Evolutionary conservation across 2,797 vertebrate genomes (phyloP).

Genomic region (Halcyon leucocephala): DNA sequence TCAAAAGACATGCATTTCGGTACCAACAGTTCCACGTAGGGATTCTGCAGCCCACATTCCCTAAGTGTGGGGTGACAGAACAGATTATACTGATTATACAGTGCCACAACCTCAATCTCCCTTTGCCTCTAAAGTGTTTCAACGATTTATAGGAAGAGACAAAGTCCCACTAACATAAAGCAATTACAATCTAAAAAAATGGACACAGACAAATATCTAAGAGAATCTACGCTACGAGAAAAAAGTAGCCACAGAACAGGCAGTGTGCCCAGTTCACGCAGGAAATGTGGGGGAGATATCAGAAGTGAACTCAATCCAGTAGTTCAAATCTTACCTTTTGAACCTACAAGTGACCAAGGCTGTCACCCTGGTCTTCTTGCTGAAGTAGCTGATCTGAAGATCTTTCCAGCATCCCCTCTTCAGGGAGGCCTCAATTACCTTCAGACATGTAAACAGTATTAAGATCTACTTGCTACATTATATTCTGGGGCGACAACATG

Average conservation of each 20-base stretch:
- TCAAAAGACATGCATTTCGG: background rate
- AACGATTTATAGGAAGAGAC: background rate
- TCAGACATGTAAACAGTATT: background rate
- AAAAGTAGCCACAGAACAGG: background rate
- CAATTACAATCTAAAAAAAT: background rate
- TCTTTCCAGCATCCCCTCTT: background rate
- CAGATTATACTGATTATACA: background rate
- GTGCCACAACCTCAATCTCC: background rate
- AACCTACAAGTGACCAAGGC: background rate
- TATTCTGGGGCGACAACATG: background rate
- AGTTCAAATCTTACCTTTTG: background rate
- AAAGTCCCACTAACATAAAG: background rate
- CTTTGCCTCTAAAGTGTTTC: background rate
- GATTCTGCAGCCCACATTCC: background rate
- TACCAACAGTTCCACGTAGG: background rate
- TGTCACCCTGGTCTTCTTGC: background rate
- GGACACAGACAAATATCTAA: background rate
- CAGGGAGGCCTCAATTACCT: background rate
- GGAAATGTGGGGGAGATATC: background rate
- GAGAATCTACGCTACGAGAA: background rate
- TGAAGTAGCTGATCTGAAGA: background rate
- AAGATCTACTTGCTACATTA: background rate
- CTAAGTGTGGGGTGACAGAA: background rate
- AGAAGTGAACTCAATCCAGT: background rate
- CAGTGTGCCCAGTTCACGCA: fast-evolving